phyloP scores from a whole-genome alignment of 2,797 vertebrate genomes.

The Gymnocypris eckloni region DNA sequence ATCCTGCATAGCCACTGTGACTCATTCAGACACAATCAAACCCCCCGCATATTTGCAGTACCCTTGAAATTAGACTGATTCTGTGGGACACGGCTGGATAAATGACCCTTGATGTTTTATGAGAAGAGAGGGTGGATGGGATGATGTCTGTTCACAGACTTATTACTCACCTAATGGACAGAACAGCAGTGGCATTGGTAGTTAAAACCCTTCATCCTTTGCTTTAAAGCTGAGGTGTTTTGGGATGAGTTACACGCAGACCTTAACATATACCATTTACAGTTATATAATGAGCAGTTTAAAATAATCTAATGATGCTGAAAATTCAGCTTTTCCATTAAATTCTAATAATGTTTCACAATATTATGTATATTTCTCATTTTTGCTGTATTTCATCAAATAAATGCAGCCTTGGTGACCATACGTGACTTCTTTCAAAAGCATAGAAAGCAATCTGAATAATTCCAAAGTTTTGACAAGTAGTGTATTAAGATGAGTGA shows the following conservation, averaged over 20 bases:
- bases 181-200: neutral
- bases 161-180: neutral
- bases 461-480: neutral
- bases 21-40: constrained; percentile 50
- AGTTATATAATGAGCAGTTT: neutral
- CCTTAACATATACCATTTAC: neutral
- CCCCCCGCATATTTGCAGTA: constrained; percentile 13
- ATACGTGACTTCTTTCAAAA: neutral
- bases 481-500: neutral
- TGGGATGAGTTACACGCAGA: neutral
- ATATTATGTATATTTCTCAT: no score
- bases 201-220: neutral
- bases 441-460: no score
- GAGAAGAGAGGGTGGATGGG: neutral
- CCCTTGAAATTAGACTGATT: constrained; percentile 30
- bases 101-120: constrained; percentile 29
- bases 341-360: no score
- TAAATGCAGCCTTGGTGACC: neutral
- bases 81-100: constrained; percentile 7
- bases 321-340: no score
- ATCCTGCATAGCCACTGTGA: neutral
- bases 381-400: neutral
- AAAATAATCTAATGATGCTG: neutral
- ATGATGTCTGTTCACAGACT: neutral
- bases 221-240: neutral